Conservation (phyloP, 2,888 invertebrate genomes). For the Tiliacea citrago region DNA sequence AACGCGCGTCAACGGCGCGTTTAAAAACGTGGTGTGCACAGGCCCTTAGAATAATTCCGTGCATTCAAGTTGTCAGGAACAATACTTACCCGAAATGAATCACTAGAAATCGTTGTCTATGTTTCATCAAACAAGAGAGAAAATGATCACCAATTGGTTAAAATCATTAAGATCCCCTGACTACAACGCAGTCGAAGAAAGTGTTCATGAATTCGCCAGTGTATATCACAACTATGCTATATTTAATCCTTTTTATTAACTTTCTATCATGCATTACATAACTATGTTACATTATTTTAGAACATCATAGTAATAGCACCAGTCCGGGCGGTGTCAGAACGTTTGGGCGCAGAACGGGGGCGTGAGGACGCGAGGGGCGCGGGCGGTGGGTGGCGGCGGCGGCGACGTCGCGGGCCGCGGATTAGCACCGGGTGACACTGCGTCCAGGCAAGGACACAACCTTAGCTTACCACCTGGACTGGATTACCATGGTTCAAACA, state of each 20-base stretch:
- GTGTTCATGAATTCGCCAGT: background rate
- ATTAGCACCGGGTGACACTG: slow-evolving; percentile 68
- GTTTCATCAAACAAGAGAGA: background rate
- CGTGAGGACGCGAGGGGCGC: background rate
- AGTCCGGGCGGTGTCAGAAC: slow-evolving; percentile 12
- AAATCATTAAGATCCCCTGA: background rate
- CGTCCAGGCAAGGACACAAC: slow-evolving; percentile 58
- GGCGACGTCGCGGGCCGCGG: slow-evolving; percentile 66
- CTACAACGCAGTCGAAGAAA: background rate
- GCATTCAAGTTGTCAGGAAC: background rate
- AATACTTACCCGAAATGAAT: background rate
- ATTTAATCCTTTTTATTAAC: background rate
- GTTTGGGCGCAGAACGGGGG: slow-evolving; percentile 24
- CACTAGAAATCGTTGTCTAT: background rate
- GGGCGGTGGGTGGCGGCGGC: slow-evolving; percentile 53
- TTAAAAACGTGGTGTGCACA: too few species aligned
- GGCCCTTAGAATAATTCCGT: too few species aligned
- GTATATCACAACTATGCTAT: background rate
- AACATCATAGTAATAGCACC: slow-evolving; percentile 21
- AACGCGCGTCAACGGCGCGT: too few species aligned
- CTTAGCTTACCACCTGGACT: slow-evolving; percentile 39
- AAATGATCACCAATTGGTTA: background rate
- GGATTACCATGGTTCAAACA: slow-evolving; percentile 2
- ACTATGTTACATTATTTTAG: slow-evolving; percentile 10
- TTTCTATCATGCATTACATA: background rate